Conservation (phyloP, 2,888 invertebrate genomes). For the Eupithecia tripunctaria region DNA sequence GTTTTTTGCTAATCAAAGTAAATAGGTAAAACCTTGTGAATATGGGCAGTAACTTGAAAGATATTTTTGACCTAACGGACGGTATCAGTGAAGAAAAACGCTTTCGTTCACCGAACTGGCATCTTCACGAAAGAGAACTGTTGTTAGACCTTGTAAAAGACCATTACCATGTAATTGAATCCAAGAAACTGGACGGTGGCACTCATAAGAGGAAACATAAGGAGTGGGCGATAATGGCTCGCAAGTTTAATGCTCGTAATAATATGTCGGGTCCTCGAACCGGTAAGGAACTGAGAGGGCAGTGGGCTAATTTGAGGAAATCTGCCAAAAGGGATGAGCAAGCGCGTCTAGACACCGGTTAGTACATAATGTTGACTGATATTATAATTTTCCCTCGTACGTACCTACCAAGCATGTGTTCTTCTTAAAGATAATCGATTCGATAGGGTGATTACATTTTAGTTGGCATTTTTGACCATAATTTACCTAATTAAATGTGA, state of each 20-base stretch:
- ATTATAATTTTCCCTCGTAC: not conserved
- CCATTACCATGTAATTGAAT: constrained; percentile 24
- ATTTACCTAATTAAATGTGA: too few species aligned
- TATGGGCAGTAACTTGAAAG: not conserved
- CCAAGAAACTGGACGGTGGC: constrained; percentile 28
- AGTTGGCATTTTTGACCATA: too few species aligned
- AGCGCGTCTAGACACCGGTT: constrained; percentile 24
- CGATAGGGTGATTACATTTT: too few species aligned
- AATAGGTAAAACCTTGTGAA: not conserved
- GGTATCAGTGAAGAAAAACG: constrained; percentile 29
- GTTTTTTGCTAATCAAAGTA: not conserved
- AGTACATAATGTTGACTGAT: constrained; percentile 1
- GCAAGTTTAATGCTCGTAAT: constrained; percentile 29
- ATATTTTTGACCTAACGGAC: not conserved
- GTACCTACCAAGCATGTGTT: not conserved
- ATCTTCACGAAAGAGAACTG: constrained; percentile 26
- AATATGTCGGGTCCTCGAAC: constrained; percentile 17
- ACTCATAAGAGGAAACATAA: constrained; percentile 21
- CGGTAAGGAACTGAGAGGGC: constrained; percentile 18
- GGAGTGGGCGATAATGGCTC: constrained; percentile 30
- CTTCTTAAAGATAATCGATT: not conserved
- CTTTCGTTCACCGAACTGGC: constrained; percentile 30
- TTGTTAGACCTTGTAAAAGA: constrained; percentile 25
- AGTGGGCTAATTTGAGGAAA: constrained; percentile 28
- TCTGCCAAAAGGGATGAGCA: constrained; percentile 25